Percentiles rank a stretch among this genome's conserved stretches.
Conservation (phyloP, 1,140 invertebrate genomes). For the Teleopsis dalmanni region DNA sequence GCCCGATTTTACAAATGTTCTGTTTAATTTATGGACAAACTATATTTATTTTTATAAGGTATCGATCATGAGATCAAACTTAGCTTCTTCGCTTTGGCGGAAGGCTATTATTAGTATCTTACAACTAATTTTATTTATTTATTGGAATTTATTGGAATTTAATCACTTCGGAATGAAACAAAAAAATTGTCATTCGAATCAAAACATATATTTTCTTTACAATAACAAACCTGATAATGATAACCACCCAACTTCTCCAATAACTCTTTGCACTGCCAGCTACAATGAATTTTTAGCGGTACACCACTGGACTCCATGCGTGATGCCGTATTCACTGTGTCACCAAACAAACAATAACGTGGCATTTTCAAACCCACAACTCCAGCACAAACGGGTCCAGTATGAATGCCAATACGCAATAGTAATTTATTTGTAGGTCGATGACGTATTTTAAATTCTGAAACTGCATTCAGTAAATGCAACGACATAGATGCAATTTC, state of each 20-base stretch:
- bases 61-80: too few relatives aligned
- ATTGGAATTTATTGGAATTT: background rate
- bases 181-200: too few relatives aligned
- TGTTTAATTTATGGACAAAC: too few relatives aligned
- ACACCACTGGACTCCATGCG: conserved; percentile 88
- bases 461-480: conserved; percentile 71
- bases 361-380: conserved; percentile 96
- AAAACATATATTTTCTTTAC: too few relatives aligned
- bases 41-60: too few relatives aligned
- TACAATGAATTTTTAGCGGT: conserved; percentile 83
- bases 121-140: too few relatives aligned
- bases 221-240: conserved; percentile 39
- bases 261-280: conserved; percentile 61
- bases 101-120: too few relatives aligned
- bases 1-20: too few relatives aligned
- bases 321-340: conserved; percentile 89
- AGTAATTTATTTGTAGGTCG: conserved; percentile 74
- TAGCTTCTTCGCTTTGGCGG: too few relatives aligned
- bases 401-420: conserved; percentile 87
- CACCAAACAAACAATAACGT: conserved; percentile 88
- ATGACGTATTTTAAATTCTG: conserved; percentile 80
- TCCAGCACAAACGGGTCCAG: conserved; percentile 59
- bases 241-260: conserved; percentile 75
- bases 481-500: conserved; percentile 93
- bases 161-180: too few relatives aligned